Conservation (phyloP, 2,797 vertebrate species). For the Molossus alvarezi region DNA sequence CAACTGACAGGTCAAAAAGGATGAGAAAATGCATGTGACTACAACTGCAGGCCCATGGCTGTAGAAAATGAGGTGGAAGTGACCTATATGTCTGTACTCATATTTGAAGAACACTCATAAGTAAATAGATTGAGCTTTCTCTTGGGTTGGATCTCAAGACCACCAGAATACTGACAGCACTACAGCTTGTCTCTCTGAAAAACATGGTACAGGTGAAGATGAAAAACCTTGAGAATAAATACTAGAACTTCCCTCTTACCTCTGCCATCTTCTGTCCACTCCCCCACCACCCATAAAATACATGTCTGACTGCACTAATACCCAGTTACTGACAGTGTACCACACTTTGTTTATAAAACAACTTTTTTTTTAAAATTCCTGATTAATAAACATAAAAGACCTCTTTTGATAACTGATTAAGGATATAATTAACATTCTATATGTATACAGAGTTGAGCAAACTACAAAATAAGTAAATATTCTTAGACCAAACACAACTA, state of each 20-base stretch:
- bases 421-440: conserved; percentile 32
- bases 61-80: background rate
- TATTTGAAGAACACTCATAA: background rate
- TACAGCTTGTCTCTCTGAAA: conserved; percentile 51
- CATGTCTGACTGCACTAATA: background rate
- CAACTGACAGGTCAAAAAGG: background rate
- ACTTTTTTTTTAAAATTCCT: background rate
- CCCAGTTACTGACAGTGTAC: background rate
- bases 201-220: background rate
- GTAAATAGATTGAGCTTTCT: background rate
- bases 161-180: background rate
- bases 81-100: background rate
- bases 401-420: conserved; percentile 56
- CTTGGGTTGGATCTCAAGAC: background rate
- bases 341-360: conserved; percentile 38
- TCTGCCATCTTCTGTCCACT: background rate
- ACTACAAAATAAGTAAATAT: conserved; percentile 16
- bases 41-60: background rate
- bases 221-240: background rate
- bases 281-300: background rate
- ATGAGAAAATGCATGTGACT: background rate
- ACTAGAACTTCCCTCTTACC: background rate
- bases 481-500: conserved; percentile 20
- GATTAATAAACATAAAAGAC: conserved; percentile 53
- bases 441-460: background rate